Percentiles rank a stretch among this genome's conserved stretches.
Conservation (phyloP, 92 coral and sea anemone genomes). For the Bergia sp. region DNA sequence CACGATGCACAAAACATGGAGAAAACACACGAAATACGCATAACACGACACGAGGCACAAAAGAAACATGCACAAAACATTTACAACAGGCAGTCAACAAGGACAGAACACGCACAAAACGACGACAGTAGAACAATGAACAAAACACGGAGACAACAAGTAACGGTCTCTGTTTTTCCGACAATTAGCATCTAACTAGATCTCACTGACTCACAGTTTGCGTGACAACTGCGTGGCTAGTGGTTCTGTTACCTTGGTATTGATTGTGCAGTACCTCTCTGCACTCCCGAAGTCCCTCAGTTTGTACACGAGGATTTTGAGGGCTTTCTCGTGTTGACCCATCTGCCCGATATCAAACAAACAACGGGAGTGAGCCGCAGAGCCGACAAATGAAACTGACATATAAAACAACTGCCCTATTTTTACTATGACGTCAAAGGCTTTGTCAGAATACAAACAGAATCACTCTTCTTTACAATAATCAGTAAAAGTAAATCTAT, state of each 20-base stretch:
- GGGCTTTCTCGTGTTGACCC: constrained; percentile 95
- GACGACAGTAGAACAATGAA: neutral
- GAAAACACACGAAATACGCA: too few relatives aligned
- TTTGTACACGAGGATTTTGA: constrained; percentile 89
- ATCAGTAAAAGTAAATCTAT: too few relatives aligned
- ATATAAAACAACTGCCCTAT: neutral
- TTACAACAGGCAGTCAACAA: neutral
- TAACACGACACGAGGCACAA: neutral
- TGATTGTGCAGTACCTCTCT: constrained; percentile 84
- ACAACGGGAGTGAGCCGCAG: neutral
- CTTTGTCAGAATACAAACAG: too few relatives aligned
- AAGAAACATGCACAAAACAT: neutral
- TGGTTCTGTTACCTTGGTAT: constrained; percentile 75
- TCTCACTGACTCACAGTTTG: neutral
- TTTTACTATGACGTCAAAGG: too few relatives aligned
- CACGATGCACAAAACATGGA: too few relatives aligned
- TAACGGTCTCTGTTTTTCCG: neutral
- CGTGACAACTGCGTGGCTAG: neutral
- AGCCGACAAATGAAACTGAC: neutral
- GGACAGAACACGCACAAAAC: neutral
- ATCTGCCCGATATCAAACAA: constrained; percentile 58
- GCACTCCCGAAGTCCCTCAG: constrained; percentile 88
- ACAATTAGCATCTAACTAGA: neutral
- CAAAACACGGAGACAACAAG: neutral
- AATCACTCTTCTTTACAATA: too few relatives aligned